Conservation (phyloP, 2,888 invertebrate species). For the Eudemis profundana region DNA sequence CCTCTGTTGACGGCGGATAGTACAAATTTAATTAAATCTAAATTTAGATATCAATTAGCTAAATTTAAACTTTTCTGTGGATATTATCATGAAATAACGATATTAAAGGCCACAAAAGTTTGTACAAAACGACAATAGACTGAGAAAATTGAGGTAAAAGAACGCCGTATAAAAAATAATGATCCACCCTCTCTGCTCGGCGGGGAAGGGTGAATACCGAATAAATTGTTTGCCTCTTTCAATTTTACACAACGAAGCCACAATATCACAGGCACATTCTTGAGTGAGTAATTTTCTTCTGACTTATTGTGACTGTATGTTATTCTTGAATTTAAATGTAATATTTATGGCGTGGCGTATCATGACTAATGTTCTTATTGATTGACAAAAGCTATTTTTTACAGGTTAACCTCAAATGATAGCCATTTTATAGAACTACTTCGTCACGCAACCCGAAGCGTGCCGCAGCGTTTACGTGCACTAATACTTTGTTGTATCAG, state of each 20-base stretch:
- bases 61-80: conserved; percentile 6
- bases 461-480: conserved; percentile 8
- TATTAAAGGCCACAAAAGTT: conserved; percentile 63
- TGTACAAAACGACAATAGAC: conserved; percentile 78
- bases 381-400: conserved; percentile 4
- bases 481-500: neutral
- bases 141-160: conserved; percentile 74
- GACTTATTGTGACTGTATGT: conserved; percentile 15
- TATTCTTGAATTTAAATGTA: conserved; percentile 5
- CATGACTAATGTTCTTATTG: conserved; percentile 15
- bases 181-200: conserved; percentile 65
- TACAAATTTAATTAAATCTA: neutral
- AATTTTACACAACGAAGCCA: conserved; percentile 63
- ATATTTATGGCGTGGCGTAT: neutral
- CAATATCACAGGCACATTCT: conserved; percentile 49
- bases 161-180: conserved; percentile 79
- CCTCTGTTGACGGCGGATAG: too few species aligned
- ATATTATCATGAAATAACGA: conserved; percentile 40
- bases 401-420: conserved; percentile 21
- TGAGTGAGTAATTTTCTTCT: conserved; percentile 28
- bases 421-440: conserved; percentile 20
- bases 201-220: conserved; percentile 66
- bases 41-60: neutral
- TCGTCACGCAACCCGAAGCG: conserved; percentile 31
- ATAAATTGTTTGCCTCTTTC: conserved; percentile 80